Base-by-base conservation (phyloP, 2,888 invertebrate genomes). In the Leptinotarsa juncta region DNA sequence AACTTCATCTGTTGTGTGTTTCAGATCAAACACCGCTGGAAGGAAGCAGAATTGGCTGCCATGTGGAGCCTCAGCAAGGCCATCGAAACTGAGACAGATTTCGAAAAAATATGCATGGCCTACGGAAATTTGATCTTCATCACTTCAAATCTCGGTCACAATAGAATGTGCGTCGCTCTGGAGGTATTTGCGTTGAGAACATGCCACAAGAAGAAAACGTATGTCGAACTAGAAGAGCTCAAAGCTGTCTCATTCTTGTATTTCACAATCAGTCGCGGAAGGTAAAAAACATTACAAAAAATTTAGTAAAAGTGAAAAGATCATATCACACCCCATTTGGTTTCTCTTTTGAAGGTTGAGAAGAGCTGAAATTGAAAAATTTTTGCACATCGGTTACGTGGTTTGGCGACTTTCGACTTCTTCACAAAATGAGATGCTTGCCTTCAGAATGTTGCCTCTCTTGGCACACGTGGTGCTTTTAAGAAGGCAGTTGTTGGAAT, bases 11-110 rank as follows among this genome's bases (percentile, higher is more conserved):
- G 42, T 42, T 42, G 10, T 42, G 0, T 42, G 10, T 80, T 80
- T 55, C 68, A 86, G 86, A 76, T 78, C 1, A 86, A 85, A 77
- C 80, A 84, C 4, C 85, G 87, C 84, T 86, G 85, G 82, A 81
- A 85, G 15, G 89, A 90, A 67, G 91, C 91, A 0, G 88, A 88
- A 67, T 82, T 92, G 70, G 91, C 91, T 3, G 91, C 92, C 0
- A 87, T 90, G 72, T 91, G 91, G 90, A 88, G 90, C 26, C 83
- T 92, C 62, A 89, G 88, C 70, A 89, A 89, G 74, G 90, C 91
- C 0, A 80, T 91, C 16, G 84, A 88, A 65, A 89, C 90, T 0
- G 89, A 89, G 77, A 88, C 88, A 2, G 89, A 91, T 81, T 91
- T 92, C 75, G 84, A 88, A 0, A 84, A 89, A 0, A 83, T 92